Evolutionary conservation across 2,113 vertebrate species (phyloP).

Genomic region (Sprattus sprattus): DNA sequence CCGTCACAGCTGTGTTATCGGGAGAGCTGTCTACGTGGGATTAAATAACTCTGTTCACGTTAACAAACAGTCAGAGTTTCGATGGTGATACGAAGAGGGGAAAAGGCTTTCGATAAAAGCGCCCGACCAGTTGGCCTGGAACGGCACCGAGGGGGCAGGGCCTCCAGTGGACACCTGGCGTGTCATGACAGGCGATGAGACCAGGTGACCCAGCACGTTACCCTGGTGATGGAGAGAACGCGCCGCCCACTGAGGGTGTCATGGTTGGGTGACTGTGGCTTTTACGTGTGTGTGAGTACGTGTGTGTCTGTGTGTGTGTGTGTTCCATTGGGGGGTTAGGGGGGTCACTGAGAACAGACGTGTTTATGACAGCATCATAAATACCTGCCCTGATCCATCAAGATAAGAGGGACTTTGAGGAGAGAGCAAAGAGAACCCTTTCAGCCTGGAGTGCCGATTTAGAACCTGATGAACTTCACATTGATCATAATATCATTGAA

Average conservation of each 20-base stretch:
- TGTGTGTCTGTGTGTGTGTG: slow-evolving; percentile 5
- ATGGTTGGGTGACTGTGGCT: neutral
- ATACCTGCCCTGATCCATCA: slow-evolving; percentile 50
- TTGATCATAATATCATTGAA: neutral
- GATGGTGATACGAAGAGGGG: neutral
- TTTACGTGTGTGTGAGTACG: slow-evolving; percentile 6
- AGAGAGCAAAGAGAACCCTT: neutral
- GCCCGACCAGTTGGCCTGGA: neutral
- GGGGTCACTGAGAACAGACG: slow-evolving; percentile 23
- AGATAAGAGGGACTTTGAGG: slow-evolving; percentile 41
- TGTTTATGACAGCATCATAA: slow-evolving; percentile 51
- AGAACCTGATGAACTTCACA: neutral
- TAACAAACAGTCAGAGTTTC: neutral
- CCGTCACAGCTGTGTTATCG: neutral
- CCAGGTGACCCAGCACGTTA: slow-evolving; percentile 29
- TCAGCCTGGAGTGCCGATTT: neutral
- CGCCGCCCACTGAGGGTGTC: neutral
- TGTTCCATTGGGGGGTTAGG: neutral
- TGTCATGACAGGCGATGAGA: slow-evolving; percentile 16
- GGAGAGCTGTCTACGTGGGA: neutral
- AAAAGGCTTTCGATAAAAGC: neutral
- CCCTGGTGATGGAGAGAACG: too few relatives aligned
- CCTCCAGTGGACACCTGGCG: neutral
- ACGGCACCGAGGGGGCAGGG: neutral
- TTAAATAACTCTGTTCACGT: neutral